Evolutionary conservation across 2,888 invertebrate genomes (phyloP).

Genomic region (Microplitis manilae): DNA sequence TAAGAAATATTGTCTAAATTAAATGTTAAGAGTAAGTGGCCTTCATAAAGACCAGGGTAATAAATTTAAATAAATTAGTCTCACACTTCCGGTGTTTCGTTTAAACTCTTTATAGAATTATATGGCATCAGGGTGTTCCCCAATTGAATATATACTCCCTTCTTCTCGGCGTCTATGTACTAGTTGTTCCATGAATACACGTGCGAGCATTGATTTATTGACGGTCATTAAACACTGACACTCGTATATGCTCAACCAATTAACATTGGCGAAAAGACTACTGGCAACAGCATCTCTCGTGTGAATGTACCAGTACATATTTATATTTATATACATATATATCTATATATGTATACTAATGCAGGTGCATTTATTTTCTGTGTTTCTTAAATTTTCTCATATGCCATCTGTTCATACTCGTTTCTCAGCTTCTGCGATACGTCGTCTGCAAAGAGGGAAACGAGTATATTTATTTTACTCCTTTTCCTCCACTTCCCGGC

Average conservation of each 20-base stretch:
- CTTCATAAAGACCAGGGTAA: constrained; percentile 20
- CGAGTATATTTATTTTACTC: constrained; percentile 46
- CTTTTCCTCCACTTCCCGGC: constrained; percentile 44
- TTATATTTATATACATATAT: constrained; percentile 34
- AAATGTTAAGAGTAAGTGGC: constrained; percentile 8
- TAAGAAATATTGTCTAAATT: constrained; percentile 2
- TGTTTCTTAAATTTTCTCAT: constrained; percentile 43
- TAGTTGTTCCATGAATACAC: constrained; percentile 35
- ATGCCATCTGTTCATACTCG: constrained; percentile 45
- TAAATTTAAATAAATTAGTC: constrained; percentile 33
- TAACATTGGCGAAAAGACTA: constrained; percentile 45
- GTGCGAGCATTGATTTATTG: constrained; percentile 34
- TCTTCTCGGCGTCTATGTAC: constrained; percentile 39
- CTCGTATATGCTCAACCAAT: constrained; percentile 38
- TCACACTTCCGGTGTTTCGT: constrained; percentile 32
- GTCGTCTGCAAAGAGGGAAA: constrained; percentile 47
- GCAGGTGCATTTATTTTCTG: constrained; percentile 44
- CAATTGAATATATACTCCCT: constrained; percentile 35
- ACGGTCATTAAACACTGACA: constrained; percentile 41
- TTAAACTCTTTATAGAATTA: constrained; percentile 35
- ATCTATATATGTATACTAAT: neutral
- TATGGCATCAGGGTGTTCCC: constrained; percentile 24
- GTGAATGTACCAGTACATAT: constrained; percentile 10
- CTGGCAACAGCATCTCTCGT: constrained; percentile 22
- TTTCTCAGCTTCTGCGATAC: constrained; percentile 37